Evolutionary conservation across 30 jellyfish, hydroid and myxozoan genomes (phyloP), one percentile per base, ranked within the genome.

Genomic region (Morbakka virulenta): DNA sequence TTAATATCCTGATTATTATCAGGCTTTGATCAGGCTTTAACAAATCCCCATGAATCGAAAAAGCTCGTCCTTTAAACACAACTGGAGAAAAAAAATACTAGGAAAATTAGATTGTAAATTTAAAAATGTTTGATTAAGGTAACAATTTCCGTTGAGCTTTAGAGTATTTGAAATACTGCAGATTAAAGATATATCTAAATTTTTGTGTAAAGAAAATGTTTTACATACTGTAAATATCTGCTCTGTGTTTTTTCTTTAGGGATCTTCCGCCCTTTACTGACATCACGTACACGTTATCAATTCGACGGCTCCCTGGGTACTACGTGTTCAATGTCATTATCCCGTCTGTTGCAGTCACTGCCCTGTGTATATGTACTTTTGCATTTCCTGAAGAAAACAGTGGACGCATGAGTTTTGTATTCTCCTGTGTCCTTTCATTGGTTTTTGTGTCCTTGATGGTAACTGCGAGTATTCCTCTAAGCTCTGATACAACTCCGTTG

Each of bases 351-450:
- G 92, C 79, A 26, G 57, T 87, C 32, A 87, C 96, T 0, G 17
- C 52, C 4, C 71, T 78, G 32, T 82, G 91, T 34, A 48, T 87
- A 32, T 21, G 71, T 32, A 74, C 53, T 30, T 87, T 87, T 72
- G 28, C 70, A 77, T 35, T 77, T 35, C 96, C 96, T n/a, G 96
- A 87, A 14, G 68, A 53, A 32, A 87, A 73, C 11, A 90, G 96
- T 24, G 81, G 52, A 50, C 52, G 96, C 48, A 80, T 87, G 84
- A 87, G 96, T 30, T 76, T 87, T 3, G 71, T 74, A 29, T 65
- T 87, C 35, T 86, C 79, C 31, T 87, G 94, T 28, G 69, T 87
- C 36, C 74, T 87, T 2, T 81, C 94, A 0, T 64, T 69, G 26
- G 67, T 90, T 17, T 50, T 87, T 82, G 72, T 87, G 12, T 17